Evolutionary conservation across 2,888 invertebrate genomes (phyloP), one percentile per base, ranked within the genome.

Genomic region (Hanleya hanleyi): DNA sequence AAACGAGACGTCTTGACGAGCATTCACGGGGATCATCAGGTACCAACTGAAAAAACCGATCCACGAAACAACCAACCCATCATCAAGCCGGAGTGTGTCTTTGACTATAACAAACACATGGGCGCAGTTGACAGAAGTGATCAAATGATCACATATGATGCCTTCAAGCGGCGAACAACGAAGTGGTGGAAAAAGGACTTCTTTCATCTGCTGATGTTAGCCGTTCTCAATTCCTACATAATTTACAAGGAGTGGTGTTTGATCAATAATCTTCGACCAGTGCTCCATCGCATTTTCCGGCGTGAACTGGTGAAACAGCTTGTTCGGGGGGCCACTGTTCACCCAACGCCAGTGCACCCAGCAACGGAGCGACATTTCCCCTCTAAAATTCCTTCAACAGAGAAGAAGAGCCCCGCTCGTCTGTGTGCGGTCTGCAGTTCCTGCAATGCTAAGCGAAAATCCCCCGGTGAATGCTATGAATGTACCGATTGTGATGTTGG

Each of bases 181-280:
- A 79, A 78, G 62, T 81, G 81, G 81, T 73, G 67, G 33, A 77
- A 77, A 38, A 80, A 77, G 57, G 38, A 77, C 18, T 77, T 78
- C 33, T 76, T 73, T n/a, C 77, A 75, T 38, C 57, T 77, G 1
- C 33, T 77, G 3, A 73, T 71, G 32, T 35, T 75, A 15, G 32
- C 68, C 26, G 47, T 74, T 18, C 57, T 74, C 6, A 75, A 79
- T 37, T 65, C 70, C 9, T 77, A 75, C 70, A 33, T 75, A 51
- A 61, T 78, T 50, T 76, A 74, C 70, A 69, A 70, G 49, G 68
- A 73, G 36, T 1, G 26, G 37, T 35, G 35, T 29, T 37, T 7
- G 26, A 57, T 9, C 22, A 41, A 18, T 12, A 18, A 18, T 9
- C 9, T 12, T 12, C 18, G 9, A 18, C 67, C 38, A 7, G 65